A percentile compares a stretch with the other conserved stretches of the same genome.
Conservation (phyloP, 2,797 vertebrate genomes). For the Gymnoscopelus braueri region DNA sequence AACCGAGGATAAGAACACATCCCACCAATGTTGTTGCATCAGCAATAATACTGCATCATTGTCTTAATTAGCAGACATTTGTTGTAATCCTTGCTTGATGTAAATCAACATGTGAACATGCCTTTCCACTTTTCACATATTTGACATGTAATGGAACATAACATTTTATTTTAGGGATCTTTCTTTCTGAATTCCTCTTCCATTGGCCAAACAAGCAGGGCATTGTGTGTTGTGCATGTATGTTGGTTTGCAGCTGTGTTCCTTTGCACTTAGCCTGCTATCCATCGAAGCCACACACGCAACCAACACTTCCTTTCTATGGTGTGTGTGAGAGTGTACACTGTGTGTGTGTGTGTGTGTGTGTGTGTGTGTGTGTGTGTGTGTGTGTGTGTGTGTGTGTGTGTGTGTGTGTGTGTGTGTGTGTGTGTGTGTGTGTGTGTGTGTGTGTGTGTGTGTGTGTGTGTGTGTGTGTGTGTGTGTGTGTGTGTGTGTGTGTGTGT, state of each 20-base stretch:
- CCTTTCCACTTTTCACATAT: slow-evolving; percentile 3
- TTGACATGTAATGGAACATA: slow-evolving; percentile 5
- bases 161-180: slow-evolving; percentile 7
- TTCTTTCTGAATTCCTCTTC: slow-evolving; percentile 22
- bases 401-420: slow-evolving; percentile 9
- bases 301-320: slow-evolving; percentile 58
- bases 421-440: slow-evolving; percentile 17
- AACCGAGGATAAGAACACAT: slow-evolving; percentile 8
- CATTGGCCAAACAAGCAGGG: slow-evolving; percentile 25
- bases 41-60: not conserved
- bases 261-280: slow-evolving; percentile 37
- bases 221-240: slow-evolving; percentile 28
- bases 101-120: slow-evolving; percentile 13
- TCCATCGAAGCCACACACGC: slow-evolving; percentile 29
- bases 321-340: slow-evolving; percentile 16
- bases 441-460: slow-evolving; percentile 21
- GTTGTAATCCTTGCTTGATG: slow-evolving; percentile 10
- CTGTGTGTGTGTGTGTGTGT: slow-evolving; percentile 24
- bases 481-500: slow-evolving; percentile 15
- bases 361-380: not conserved
- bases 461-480: not conserved
- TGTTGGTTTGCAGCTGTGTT: slow-evolving; percentile 39
- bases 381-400: slow-evolving; percentile 12
- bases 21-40: slow-evolving; percentile 1
- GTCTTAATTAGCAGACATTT: not conserved